Evolutionary conservation across 2,113 vertebrate species (phyloP).

Genomic region (Sinocyclocheilus rhinocerous): DNA sequence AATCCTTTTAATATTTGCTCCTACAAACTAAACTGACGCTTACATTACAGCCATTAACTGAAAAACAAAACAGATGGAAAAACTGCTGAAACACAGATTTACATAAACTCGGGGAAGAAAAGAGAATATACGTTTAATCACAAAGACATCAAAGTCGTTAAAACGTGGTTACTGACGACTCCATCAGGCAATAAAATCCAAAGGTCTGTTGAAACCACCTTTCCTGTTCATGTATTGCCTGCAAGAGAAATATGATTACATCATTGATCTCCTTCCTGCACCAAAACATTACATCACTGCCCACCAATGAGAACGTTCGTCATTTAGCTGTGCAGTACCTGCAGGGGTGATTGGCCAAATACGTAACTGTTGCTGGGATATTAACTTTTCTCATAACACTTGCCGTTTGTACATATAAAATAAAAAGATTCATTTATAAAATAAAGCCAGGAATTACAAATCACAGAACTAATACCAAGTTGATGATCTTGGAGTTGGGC

Average conservation of each 20-base stretch:
- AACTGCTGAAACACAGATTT: background rate
- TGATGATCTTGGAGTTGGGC: no score
- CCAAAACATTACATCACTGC: conserved; percentile 79
- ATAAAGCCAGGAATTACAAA: background rate
- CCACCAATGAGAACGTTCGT: conserved; percentile 73
- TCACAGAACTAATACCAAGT: no score
- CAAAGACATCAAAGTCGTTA: background rate
- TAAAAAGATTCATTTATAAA: background rate
- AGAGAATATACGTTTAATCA: background rate
- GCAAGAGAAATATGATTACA: conserved; percentile 67
- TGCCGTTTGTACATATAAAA: background rate
- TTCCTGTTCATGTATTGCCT: conserved; percentile 99
- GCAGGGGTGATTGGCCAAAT: conserved; percentile 74
- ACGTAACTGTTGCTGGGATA: conserved; percentile 37
- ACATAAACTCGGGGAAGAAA: background rate
- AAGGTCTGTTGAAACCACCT: conserved; percentile 97
- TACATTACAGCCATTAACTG: background rate
- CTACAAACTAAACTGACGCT: background rate
- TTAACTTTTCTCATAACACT: conserved; percentile 20
- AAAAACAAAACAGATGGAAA: background rate
- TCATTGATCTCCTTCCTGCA: conserved; percentile 59
- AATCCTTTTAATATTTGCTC: background rate
- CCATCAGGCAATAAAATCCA: conserved; percentile 95
- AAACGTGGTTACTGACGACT: background rate
- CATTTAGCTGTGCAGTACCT: conserved; percentile 75